Evolutionary conservation across 2,113 vertebrate species (phyloP), one percentile per base, ranked within the genome.

Genomic region (Nesogale talazaci): DNA sequence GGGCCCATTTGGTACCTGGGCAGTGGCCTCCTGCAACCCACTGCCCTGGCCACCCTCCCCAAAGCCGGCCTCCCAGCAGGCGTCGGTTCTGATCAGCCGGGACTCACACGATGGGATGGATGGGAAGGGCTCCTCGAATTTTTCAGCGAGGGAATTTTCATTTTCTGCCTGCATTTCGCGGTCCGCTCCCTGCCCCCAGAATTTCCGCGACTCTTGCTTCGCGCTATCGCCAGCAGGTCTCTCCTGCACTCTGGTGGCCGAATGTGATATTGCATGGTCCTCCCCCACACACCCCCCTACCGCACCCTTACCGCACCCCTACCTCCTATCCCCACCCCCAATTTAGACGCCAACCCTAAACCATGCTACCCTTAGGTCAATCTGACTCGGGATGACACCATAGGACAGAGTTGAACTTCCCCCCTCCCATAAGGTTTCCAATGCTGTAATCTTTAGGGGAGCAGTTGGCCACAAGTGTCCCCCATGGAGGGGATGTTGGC

Each of bases 181-280:
- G 0, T 0, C 0, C 0, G 1, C 52, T 36, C 27, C 63, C 38
- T 34, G 20, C 29, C 20, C 1, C 25, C 25, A 11, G 38, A 59
- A 67, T 29, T 42, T 38, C 25, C 1, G 16, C 0, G 4, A 11
- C 1, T 0, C 38, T 22, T 16, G 16, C 0, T 6, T 10, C 52
- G 63, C 42, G 29, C 65, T 56, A 10, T 82, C 83, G 52, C 42
- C 70, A 38, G 40, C 63, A 27, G 25, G 90, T 78, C 91, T 91
- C 42, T 75, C 52, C 56, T 80, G 78, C 57, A 82, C 92, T 88
- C 96, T 87, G 61, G 74, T 87, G 94, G 69, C 69, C 3, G 0
- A 0, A 4, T 34, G 31, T 36, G 78, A 31, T 25, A 82, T n/a
- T 89, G 78, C 82, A 76, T 20, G 14, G 31, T 36, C 15, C 59